Percentiles rank a stretch among this genome's conserved stretches.
Evolutionary conservation across 1,140 invertebrate genomes (phyloP).

Genomic region (Penaeus vannamei): DNA sequence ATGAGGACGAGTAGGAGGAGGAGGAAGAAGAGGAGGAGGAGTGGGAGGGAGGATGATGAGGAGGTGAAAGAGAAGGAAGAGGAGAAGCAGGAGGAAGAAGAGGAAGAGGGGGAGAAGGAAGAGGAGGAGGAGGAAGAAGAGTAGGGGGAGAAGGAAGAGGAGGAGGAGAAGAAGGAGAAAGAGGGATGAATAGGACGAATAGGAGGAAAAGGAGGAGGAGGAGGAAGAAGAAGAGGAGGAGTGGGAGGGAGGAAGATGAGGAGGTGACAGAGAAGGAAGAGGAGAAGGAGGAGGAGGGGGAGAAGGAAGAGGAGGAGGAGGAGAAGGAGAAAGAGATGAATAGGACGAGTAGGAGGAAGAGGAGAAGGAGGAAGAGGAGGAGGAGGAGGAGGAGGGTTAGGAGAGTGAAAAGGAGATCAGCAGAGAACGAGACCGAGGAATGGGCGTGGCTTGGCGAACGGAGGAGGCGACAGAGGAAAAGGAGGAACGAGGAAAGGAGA

Average conservation of each 20-base stretch:
- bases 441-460: background rate
- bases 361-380: background rate
- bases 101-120: background rate
- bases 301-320: background rate
- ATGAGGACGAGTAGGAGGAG: no score
- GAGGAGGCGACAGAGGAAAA: background rate
- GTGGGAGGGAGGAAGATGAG: background rate
- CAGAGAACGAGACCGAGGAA: constrained; percentile 13
- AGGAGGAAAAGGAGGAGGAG: background rate
- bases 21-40: background rate
- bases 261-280: background rate
- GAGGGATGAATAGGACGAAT: background rate
- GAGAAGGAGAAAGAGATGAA: constrained; percentile 4
- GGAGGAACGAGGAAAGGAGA: background rate
- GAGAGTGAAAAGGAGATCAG: constrained; percentile 9
- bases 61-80: background rate
- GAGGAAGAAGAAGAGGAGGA: background rate
- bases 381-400: background rate
- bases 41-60: background rate
- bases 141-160: background rate
- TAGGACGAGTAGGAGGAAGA: background rate
- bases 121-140: background rate
- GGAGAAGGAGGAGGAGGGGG: background rate
- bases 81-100: no score
- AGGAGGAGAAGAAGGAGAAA: background rate